Conservation (phyloP, 2,888 invertebrate species). For the Folsomia candida region DNA sequence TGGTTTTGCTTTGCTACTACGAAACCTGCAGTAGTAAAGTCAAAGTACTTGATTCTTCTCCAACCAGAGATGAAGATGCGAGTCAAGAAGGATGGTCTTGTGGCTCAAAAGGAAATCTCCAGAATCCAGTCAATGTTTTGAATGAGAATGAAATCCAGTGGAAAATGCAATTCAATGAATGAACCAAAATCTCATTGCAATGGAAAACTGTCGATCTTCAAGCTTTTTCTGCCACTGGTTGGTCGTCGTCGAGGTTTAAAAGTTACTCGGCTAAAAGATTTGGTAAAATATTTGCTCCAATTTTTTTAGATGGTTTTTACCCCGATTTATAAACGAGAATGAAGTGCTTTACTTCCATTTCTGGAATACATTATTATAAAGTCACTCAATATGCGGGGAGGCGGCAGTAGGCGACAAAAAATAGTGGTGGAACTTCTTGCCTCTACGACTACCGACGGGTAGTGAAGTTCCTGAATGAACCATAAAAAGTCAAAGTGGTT, state of each 20-base stretch:
- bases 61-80: slow-evolving; percentile 19
- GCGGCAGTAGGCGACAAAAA: no score
- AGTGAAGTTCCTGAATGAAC: no score
- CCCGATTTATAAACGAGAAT: neutral
- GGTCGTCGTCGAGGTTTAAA: no score
- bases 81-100: slow-evolving; percentile 17
- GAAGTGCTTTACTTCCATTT: neutral
- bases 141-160: slow-evolving; percentile 26
- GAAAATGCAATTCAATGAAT: slow-evolving; percentile 27
- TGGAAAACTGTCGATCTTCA: neutral
- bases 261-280: no score
- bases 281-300: neutral
- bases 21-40: neutral
- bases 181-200: neutral
- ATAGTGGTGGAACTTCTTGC: no score
- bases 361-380: neutral
- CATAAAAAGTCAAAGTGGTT: neutral
- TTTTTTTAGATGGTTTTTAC: no score
- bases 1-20: no score
- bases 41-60: neutral
- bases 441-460: no score
- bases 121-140: slow-evolving; percentile 29
- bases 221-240: no score
- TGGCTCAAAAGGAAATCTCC: slow-evolving; percentile 17
- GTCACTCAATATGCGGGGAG: neutral